A percentile compares a stretch with the other conserved stretches of the same genome.
These are phyloP conservation scores for Dendroctonus valens DNA, from an alignment of 1,140 invertebrate genomes.

Conservation along the genomic window DNA sequence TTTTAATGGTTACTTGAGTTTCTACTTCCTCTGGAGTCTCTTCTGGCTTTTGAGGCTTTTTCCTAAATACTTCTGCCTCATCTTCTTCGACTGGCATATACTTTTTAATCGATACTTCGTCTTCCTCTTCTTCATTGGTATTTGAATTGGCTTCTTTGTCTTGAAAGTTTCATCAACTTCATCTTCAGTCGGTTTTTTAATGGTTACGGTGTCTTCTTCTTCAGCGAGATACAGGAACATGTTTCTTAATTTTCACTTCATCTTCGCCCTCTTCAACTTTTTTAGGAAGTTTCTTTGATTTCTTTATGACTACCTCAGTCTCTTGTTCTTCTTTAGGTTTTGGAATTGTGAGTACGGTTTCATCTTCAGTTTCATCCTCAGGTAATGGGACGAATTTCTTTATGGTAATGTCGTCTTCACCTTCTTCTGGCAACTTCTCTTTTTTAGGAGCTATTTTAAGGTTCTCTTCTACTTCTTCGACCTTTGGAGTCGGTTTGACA, in stretches of 20 bases:
- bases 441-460: not conserved
- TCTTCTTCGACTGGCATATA: too few relatives aligned
- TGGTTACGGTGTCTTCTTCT: slow-evolving; percentile 40
- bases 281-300: slow-evolving; percentile 14
- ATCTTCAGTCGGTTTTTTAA: too few relatives aligned
- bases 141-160: too few relatives aligned
- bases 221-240: slow-evolving; percentile 30
- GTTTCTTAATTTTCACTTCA: slow-evolving; percentile 33
- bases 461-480: slow-evolving; percentile 18
- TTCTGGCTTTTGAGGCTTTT: too few relatives aligned
- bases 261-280: slow-evolving; percentile 25
- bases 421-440: too few relatives aligned
- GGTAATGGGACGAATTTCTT: not conserved
- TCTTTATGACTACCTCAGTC: slow-evolving; percentile 18
- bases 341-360: slow-evolving; percentile 37
- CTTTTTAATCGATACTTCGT: too few relatives aligned
- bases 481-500: not conserved
- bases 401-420: too few relatives aligned
- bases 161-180: too few relatives aligned
- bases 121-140: too few relatives aligned
- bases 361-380: slow-evolving; percentile 36
- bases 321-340: slow-evolving; percentile 43
- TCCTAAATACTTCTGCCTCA: too few relatives aligned
- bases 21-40: too few relatives aligned
- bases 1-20: too few relatives aligned